phyloP scores from a whole-genome alignment of 2,113 vertebrate species.

The Aepyceros melampus region DNA sequence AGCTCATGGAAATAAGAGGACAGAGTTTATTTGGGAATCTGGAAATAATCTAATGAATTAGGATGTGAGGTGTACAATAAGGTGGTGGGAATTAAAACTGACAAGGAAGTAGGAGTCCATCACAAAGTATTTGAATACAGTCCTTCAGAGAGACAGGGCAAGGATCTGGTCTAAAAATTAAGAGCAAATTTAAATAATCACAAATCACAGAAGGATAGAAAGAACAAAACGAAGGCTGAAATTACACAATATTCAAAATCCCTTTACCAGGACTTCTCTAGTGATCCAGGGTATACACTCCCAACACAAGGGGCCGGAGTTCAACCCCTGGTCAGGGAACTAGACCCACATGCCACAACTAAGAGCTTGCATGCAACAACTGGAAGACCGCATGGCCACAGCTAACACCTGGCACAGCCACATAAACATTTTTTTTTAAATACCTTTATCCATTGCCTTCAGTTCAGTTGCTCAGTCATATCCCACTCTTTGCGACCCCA shows the following conservation, averaged over 20 bases:
- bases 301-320: rapidly evolving
- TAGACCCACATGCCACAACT: not conserved
- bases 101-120: not conserved
- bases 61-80: not conserved
- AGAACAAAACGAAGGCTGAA: not conserved
- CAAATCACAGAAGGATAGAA: not conserved
- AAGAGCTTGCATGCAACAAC: not conserved
- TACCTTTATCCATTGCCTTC: not conserved
- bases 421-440: not conserved
- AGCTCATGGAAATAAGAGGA: not conserved
- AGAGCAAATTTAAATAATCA: not conserved
- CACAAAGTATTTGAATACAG: not conserved
- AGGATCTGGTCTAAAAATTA: not conserved
- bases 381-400: not conserved
- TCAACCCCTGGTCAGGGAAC: not conserved
- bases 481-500: not conserved
- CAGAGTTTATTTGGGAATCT: not conserved
- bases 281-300: not conserved
- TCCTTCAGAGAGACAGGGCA: not conserved
- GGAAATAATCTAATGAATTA: not conserved
- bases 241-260: not conserved
- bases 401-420: not conserved
- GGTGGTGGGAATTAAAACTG: not conserved
- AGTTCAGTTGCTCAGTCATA: not conserved
- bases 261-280: not conserved